Conservation (phyloP, 2,888 invertebrate genomes). For the Campaea margaritaria region DNA sequence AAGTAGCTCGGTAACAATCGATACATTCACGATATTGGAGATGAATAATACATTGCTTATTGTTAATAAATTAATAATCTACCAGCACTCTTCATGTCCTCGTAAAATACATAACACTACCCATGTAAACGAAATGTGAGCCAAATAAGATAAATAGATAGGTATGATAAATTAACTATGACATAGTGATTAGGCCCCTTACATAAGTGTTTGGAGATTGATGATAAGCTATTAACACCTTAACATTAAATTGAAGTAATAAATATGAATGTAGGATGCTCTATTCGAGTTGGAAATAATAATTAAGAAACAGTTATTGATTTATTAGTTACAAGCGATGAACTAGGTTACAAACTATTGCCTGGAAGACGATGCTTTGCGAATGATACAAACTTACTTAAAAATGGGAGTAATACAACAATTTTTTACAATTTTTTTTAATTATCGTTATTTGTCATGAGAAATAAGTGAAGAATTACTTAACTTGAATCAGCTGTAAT, state of each 20-base stretch:
- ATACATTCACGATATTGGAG: conserved; percentile 40
- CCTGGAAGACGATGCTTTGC: neutral
- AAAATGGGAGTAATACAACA: too few relatives aligned
- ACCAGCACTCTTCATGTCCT: conserved; percentile 28
- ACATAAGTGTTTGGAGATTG: conserved; percentile 12
- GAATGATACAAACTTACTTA: too few relatives aligned
- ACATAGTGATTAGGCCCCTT: conserved; percentile 9
- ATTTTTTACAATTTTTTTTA: too few relatives aligned
- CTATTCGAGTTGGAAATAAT: neutral
- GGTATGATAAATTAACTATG: conserved; percentile 8
- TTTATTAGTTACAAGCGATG: too few relatives aligned
- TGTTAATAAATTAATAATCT: conserved; percentile 43
- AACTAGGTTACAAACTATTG: too few relatives aligned
- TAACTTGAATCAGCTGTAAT: too few relatives aligned
- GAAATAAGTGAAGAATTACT: too few relatives aligned
- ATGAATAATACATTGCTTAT: conserved; percentile 54
- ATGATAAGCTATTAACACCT: conserved; percentile 10
- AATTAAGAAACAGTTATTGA: neutral
- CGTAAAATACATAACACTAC: neutral
- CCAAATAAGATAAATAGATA: conserved; percentile 2
- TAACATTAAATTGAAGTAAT: neutral
- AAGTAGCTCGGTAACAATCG: conserved; percentile 30
- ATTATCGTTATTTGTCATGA: too few relatives aligned
- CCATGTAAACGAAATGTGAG: conserved; percentile 6
- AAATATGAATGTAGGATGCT: neutral